phyloP scores from a whole-genome alignment of 1,140 invertebrate genomes.

The Lepidotrigona ventralis region DNA sequence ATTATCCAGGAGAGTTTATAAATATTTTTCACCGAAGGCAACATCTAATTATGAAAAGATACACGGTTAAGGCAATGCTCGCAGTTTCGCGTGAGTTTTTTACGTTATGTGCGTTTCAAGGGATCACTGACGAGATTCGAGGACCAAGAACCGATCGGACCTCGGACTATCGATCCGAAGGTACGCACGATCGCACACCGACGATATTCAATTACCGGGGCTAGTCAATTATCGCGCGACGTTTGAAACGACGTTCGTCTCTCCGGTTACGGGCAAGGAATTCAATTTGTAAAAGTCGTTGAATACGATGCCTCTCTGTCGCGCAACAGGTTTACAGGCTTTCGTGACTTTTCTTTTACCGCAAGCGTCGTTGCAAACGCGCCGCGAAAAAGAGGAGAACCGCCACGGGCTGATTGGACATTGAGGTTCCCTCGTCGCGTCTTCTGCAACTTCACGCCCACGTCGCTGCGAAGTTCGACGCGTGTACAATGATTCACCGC shows the following conservation, averaged over 20 bases:
- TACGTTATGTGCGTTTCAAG: too few relatives aligned
- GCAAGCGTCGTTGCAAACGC: too few relatives aligned
- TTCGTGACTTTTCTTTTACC: conserved; percentile 19
- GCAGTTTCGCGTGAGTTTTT: not conserved
- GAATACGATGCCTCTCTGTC: not conserved
- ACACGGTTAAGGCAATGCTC: not conserved
- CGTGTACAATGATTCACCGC: conserved; percentile 31
- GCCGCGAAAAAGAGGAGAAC: conserved; percentile 27
- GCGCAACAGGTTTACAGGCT: conserved; percentile 17
- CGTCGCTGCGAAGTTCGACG: conserved; percentile 38
- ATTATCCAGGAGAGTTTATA: too few relatives aligned
- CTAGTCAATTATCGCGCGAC: conserved; percentile 32
- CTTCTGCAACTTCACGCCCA: conserved; percentile 39
- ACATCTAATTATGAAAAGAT: too few relatives aligned
- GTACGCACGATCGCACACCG: not conserved
- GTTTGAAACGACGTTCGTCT: conserved; percentile 11
- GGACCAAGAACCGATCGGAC: not conserved
- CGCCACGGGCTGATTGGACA: conserved; percentile 60
- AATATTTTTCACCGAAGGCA: too few relatives aligned
- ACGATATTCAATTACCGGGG: conserved; percentile 20
- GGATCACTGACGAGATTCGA: too few relatives aligned
- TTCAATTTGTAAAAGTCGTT: conserved; percentile 45
- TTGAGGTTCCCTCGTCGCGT: conserved; percentile 52
- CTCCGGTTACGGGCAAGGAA: not conserved
- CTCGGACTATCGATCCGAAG: not conserved